Evolutionary conservation across 1,140 invertebrate species (phyloP).

Genomic region (Trichogramma pretiosum): DNA sequence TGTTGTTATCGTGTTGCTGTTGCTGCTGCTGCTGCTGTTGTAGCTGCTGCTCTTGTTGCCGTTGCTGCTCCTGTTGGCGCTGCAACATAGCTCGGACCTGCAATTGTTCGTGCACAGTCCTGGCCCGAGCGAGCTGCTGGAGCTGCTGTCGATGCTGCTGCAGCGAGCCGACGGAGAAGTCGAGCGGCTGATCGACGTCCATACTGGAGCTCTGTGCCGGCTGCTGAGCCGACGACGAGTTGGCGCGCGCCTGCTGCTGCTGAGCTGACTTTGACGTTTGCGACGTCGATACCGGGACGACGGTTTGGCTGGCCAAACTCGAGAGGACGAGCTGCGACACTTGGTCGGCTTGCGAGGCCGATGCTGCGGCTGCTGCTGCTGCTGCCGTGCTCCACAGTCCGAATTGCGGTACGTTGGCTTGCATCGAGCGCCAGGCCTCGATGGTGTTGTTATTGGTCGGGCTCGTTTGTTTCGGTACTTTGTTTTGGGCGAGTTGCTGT

Average conservation of each 20-base stretch:
- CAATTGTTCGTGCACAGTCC: constrained; percentile 5
- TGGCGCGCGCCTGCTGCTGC: constrained; percentile 17
- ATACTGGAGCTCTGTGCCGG: constrained; percentile 21
- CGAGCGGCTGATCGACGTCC: constrained; percentile 41
- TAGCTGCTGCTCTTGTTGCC: too few relatives aligned
- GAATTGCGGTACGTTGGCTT: constrained; percentile 25
- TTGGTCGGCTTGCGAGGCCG: background rate
- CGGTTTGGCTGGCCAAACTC: background rate
- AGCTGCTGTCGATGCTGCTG: constrained; percentile 37
- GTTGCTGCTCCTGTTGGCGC: constrained; percentile 24
- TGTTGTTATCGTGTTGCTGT: constrained; percentile 39
- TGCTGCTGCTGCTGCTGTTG: constrained; percentile 32
- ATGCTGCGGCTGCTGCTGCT: constrained; percentile 7
- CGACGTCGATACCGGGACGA: background rate
- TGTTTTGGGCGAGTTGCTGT: constrained; percentile 24
- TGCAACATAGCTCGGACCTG: background rate
- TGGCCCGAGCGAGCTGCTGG: background rate
- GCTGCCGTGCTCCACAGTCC: constrained; percentile 1
- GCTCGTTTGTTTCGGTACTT: constrained; percentile 37
- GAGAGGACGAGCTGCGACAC: background rate
- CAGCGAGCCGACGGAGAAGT: constrained; percentile 42
- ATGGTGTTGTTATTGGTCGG: constrained; percentile 45
- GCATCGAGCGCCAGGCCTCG: constrained; percentile 40
- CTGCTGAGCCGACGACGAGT: constrained; percentile 29
- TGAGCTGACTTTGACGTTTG: constrained; percentile 4